Percentiles rank a stretch among this genome's conserved stretches.
phyloP scores from a whole-genome alignment of 1,140 invertebrate species.

The Probaryconus sp. region DNA sequence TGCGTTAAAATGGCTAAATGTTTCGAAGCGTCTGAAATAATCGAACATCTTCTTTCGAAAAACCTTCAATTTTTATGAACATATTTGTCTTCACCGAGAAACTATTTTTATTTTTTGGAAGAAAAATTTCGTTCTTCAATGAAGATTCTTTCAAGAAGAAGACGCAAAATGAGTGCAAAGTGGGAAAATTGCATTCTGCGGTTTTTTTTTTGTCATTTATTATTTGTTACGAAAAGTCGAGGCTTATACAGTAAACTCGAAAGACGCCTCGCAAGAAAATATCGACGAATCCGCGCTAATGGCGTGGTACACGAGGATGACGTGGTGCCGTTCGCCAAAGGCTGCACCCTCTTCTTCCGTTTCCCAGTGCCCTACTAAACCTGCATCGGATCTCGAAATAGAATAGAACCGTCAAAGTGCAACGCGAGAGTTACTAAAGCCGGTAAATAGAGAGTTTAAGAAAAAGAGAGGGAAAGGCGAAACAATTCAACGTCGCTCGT shows the following conservation, averaged over 20 bases:
- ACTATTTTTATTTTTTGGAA: too few species aligned
- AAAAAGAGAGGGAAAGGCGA: slow-evolving; percentile 13
- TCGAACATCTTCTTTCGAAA: too few species aligned
- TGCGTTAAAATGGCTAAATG: too few species aligned
- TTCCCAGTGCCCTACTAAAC: slow-evolving; percentile 66
- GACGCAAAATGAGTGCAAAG: too few species aligned
- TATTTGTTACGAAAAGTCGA: slow-evolving; percentile 12
- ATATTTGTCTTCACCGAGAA: too few species aligned
- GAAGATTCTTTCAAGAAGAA: too few species aligned
- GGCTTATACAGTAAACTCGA: slow-evolving; percentile 8
- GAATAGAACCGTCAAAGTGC: slow-evolving; percentile 58
- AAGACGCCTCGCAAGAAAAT: slow-evolving; percentile 23
- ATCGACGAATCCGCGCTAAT: slow-evolving; percentile 39
- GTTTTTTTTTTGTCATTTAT: slow-evolving; percentile 27
- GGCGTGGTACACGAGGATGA: slow-evolving; percentile 28
- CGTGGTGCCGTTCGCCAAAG: slow-evolving; percentile 36
- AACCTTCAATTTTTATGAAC: too few species aligned
- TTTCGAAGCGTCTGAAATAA: too few species aligned
- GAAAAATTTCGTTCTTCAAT: too few species aligned
- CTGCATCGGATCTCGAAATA: slow-evolving; percentile 57
- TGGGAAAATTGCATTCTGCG: too few species aligned
- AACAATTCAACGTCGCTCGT: too few species aligned
- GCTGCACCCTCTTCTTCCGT: slow-evolving; percentile 64
- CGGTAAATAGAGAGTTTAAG: slow-evolving; percentile 37
- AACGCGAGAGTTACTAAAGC: slow-evolving; percentile 34